Evolutionary conservation across 1,140 invertebrate genomes (phyloP), one percentile per base, ranked within the genome.

Genomic region (Hycleus cichorii): DNA sequence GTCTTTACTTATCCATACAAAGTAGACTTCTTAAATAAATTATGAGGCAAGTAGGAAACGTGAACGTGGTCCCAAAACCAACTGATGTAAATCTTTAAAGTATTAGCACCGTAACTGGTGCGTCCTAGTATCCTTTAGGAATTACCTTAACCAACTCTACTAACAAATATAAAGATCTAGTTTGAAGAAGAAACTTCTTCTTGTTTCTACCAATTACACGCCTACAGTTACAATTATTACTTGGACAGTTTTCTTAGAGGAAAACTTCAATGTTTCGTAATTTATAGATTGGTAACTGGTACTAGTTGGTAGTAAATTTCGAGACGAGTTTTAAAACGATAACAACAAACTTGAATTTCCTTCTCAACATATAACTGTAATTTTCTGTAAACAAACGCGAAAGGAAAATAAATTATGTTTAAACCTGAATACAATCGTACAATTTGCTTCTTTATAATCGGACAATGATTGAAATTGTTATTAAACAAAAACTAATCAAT

Each of bases 231-330:
- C 65, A 66, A 66, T 66, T 66, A 66, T 66, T 64, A 64, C 65
- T 64, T 64, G 58, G 65, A 63, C 65, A 66, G 65, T 66, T 66
- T 43, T 32, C 32, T 32, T 5, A 32, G 1, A 53, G 38, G 59
- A 63, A 66, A 64, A 66, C 58, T 62, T 66, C 64, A 64, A 66
- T 66, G 65, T 66, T 64, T 64, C 53, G 63, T 59, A 64, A 66
- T 66, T 66, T 66, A 66, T 66, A 59, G 59, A 43, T 57, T 53
- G 54, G 64, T 65, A 60, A 63, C 60, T 65, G 48, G 42, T 61
- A 64, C 58, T 63, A 61, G 4, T 4, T 7, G 32, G 32, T 32
- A 32, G 7, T 32, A 32, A 32, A 32, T 32, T 32, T 2, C 7
- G 4, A 32, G 7, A 32, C 32, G 32, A 32, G 32, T 18, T 18